Base-by-base conservation (phyloP, 2,888 invertebrate genomes). In the Monopis laevigella region DNA sequence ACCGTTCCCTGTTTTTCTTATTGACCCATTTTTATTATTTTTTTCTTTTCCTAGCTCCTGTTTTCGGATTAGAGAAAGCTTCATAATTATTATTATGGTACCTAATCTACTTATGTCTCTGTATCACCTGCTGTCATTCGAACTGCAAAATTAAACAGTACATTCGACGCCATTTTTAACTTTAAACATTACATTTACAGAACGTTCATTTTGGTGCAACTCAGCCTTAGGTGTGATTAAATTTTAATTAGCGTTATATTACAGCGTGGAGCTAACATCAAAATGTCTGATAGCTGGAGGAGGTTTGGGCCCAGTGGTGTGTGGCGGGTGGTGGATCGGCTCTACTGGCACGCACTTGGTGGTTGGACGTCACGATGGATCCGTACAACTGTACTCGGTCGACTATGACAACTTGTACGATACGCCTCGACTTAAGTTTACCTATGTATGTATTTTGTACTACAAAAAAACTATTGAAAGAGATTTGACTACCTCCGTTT, bases 341-440 rank as follows among this genome's bases (percentile, higher is more conserved):
- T 62, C 58, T 43, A 57, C 58, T 1, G 65, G 61, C 16, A 48
- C 54, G 0, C 75, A 80, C 44, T 55, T 82, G 3, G 65, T 73
- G 28, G 62, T 77, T 13, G 82, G 81, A 1, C 71, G 81, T 3
- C 75, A 82, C 30, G 81, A 82, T 51, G 82, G 81, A 6, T 73
- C 74, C 6, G 64, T 82, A 21, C 81, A 81, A 45, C 60, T 82
- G 1, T 81, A 78, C 44, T 60, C 71, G 2, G 48, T 77, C 6
- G 65, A 92, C 88, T 48, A 55, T 40, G 72, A 74, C 8, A 69
- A 72, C 48, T 48, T 69, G 6, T 45, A 51, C 2, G 69, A 66
- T n/a, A 73, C 70, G 47, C 75, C 70, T 26, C 58, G 71, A 12
- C 50, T 80, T 2, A 80, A 77, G 44, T 74, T 60, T 48, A 72